A percentile compares a stretch with the other conserved stretches of the same genome.
These are phyloP conservation scores for Ciconia nigra DNA, from an alignment of 2,797 vertebrate species.

Conservation along the genomic window DNA sequence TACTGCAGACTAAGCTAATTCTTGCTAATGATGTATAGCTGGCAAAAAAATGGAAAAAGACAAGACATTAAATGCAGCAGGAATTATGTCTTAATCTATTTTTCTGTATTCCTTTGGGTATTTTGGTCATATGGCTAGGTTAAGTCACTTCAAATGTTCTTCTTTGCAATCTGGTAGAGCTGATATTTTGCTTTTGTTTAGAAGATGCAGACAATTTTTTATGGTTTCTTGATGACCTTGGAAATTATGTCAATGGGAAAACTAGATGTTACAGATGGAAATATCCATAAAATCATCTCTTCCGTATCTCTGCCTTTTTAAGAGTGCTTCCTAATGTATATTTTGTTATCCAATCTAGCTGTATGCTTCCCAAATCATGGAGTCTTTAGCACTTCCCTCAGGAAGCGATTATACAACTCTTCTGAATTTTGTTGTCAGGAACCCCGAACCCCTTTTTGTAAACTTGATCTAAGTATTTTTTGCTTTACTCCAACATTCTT, in stretches of 20 bases:
- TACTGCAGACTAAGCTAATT: neutral
- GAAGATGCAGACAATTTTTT: conserved; percentile 16
- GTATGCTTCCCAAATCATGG: neutral
- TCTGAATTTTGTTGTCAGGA: neutral
- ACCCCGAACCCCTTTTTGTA: neutral
- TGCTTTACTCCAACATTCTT: neutral
- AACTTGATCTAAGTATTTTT: neutral
- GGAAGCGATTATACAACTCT: neutral
- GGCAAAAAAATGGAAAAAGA: neutral
- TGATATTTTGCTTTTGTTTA: conserved; percentile 6
- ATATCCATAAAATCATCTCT: neutral
- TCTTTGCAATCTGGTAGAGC: neutral
- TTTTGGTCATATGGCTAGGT: neutral
- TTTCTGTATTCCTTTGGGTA: neutral
- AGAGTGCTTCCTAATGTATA: neutral
- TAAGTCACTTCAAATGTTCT: neutral
- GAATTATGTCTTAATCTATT: neutral
- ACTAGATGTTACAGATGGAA: neutral
- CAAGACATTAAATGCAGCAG: neutral
- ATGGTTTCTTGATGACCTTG: neutral
- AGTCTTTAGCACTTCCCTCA: neutral
- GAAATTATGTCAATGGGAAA: conserved; percentile 4
- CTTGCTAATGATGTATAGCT: neutral
- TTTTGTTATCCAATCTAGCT: neutral
- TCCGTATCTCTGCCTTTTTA: neutral